These are phyloP conservation scores for Cepaea hortensis DNA, from an alignment of 2,888 invertebrate species.

Conservation along the genomic window DNA sequence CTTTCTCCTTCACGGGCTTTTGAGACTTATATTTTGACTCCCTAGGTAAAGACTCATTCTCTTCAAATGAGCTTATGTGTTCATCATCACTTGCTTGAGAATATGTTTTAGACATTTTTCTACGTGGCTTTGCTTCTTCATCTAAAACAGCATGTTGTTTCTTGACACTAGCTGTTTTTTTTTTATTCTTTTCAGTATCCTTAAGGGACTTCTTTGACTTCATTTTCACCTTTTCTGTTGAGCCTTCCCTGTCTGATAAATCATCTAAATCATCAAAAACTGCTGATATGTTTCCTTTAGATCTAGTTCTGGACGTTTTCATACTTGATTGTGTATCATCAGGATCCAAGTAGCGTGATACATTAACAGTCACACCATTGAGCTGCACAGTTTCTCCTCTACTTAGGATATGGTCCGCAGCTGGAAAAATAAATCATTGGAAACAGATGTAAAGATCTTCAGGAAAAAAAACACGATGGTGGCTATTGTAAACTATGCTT, in stretches of 20 bases:
- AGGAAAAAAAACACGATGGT: too few relatives aligned
- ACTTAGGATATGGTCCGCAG: conserved; percentile 25
- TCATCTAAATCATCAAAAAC: neutral
- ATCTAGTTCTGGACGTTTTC: neutral
- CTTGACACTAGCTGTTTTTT: neutral
- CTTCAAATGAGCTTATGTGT: neutral
- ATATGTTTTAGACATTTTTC: neutral
- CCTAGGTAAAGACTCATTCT: neutral
- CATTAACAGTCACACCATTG: neutral
- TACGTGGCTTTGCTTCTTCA: neutral
- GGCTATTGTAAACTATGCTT: too few relatives aligned
- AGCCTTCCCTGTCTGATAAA: neutral
- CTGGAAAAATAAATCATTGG: conserved; percentile 15
- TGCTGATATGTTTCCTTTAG: neutral
- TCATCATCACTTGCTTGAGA: neutral
- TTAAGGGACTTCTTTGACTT: neutral
- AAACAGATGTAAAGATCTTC: too few relatives aligned
- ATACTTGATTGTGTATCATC: neutral
- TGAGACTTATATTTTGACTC: neutral
- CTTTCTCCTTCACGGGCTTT: neutral
- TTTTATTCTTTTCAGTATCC: neutral
- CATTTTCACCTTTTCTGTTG: neutral
- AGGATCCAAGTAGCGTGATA: conserved; percentile 4
- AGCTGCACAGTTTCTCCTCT: conserved; percentile 14
- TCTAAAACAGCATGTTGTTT: neutral